Conservation (phyloP, 1,140 invertebrate species). For the Bombus polaris region DNA sequence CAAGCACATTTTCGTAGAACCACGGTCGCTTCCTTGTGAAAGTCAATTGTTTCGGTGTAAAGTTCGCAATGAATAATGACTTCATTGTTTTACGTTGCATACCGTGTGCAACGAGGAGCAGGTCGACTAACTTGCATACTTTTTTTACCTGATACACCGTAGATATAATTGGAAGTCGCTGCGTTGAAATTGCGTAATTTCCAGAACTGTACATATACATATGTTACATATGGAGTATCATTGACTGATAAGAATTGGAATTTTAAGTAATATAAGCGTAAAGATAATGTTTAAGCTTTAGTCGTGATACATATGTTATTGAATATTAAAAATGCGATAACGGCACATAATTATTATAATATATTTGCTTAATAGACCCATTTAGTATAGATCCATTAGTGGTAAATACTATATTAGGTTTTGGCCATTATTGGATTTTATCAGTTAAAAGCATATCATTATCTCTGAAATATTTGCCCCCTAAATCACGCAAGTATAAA, state of each 20-base stretch:
- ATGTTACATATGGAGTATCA: neutral
- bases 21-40: conserved; percentile 19
- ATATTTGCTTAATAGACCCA: no score
- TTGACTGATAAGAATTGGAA: neutral
- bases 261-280: neutral
- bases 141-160: neutral
- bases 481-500: neutral
- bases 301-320: no score
- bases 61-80: conserved; percentile 6
- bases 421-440: neutral
- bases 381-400: no score
- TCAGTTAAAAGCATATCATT: no score
- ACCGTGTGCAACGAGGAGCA: neutral
- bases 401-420: no score
- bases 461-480: no score
- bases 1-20: neutral
- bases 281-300: neutral
- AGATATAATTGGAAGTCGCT: neutral
- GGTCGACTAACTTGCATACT: conserved; percentile 8
- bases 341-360: no score
- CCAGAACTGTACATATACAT: neutral
- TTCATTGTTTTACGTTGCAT: conserved; percentile 16
- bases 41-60: neutral
- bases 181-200: neutral
- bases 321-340: no score